phyloP scores from a whole-genome alignment of 2,113 vertebrate genomes.

The Ammodytes dubius region DNA sequence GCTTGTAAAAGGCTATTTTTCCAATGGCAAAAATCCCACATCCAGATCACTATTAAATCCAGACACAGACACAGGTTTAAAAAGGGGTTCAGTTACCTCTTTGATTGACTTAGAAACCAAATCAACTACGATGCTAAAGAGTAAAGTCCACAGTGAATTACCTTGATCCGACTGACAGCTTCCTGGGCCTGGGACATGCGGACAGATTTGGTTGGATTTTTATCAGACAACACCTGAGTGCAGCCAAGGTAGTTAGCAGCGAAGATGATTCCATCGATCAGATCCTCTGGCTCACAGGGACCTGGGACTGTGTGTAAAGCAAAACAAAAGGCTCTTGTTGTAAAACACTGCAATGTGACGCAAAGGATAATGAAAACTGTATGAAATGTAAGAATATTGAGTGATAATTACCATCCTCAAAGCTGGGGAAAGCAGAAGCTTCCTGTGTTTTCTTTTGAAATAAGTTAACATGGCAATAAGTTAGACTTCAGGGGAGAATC shows the following conservation, averaged over 20 bases:
- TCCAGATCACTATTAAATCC: background rate
- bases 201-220: constrained; percentile 96
- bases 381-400: background rate
- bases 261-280: constrained; percentile 99
- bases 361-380: background rate
- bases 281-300: constrained; percentile 98
- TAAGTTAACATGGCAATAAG: constrained; percentile 19
- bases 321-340: constrained; percentile 19
- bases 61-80: background rate
- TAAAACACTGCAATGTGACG: background rate
- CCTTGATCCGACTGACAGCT: constrained; percentile 96
- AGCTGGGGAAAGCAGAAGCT: constrained; percentile 94
- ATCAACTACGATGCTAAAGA: background rate
- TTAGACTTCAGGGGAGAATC: constrained; percentile 12
- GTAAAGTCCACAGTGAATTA: constrained; percentile 63
- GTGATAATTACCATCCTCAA: constrained; percentile 94
- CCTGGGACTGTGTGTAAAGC: constrained; percentile 89
- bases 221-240: constrained; percentile 95
- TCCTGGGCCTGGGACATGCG: constrained; percentile 98
- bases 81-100: background rate
- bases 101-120: background rate
- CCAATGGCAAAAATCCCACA: background rate
- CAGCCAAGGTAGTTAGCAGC: constrained; percentile 99
- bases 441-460: constrained; percentile 90
- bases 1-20: background rate